Conservation (phyloP, 2,797 vertebrate species). For the Gila robusta region DNA sequence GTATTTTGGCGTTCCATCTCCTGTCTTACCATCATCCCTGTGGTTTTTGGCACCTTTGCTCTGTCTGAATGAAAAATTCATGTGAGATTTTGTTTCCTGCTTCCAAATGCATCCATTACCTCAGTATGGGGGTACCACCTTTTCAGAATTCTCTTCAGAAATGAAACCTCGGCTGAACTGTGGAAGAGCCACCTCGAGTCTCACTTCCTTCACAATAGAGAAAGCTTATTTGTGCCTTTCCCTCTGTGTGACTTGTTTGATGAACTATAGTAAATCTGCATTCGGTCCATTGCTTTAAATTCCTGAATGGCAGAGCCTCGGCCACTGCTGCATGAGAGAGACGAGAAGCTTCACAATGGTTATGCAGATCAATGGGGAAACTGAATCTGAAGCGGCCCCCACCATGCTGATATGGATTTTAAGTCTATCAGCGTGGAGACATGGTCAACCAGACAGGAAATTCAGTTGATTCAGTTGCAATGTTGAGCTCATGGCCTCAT, state of each 20-base stretch:
- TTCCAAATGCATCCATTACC: constrained; percentile 45
- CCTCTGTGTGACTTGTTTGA: constrained; percentile 58
- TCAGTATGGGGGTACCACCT: constrained; percentile 29
- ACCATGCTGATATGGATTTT: constrained; percentile 2
- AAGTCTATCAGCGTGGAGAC: neutral
- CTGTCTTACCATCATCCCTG: constrained; percentile 11
- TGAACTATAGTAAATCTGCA: constrained; percentile 54
- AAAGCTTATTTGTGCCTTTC: constrained; percentile 43
- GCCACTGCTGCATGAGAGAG: constrained; percentile 56
- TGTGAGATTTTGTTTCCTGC: constrained; percentile 17
- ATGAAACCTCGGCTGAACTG: constrained; percentile 17
- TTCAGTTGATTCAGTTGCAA: neutral
- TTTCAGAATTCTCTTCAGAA: constrained; percentile 21
- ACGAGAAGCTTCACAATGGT: constrained; percentile 56
- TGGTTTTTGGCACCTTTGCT: constrained; percentile 25
- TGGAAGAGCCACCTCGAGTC: neutral
- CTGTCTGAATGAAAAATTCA: constrained; percentile 30
- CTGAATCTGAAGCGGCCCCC: constrained; percentile 37
- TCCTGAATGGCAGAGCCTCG: constrained; percentile 40
- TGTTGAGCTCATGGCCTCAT: neutral
- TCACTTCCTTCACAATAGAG: constrained; percentile 32
- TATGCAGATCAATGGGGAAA: constrained; percentile 68
- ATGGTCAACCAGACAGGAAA: constrained; percentile 6
- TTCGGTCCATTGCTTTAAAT: constrained; percentile 55
- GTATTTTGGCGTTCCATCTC: constrained; percentile 1